Percentiles rank a stretch among this genome's conserved stretches.
Conservation (phyloP, 2,113 vertebrate species). For the Nematolebias whitei region DNA sequence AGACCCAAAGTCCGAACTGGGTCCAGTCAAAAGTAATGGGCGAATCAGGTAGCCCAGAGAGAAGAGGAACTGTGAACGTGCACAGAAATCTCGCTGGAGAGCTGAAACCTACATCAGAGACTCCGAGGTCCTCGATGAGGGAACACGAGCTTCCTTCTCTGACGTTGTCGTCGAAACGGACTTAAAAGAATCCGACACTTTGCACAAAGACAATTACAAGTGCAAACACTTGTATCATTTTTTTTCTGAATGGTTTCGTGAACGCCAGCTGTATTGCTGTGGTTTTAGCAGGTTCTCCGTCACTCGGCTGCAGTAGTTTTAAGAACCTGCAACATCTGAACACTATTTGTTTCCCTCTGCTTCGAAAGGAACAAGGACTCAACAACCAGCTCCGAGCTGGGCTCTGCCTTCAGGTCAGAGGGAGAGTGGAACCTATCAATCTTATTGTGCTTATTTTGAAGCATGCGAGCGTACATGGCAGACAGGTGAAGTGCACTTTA, state of each 20-base stretch:
- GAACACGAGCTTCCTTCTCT: conserved; percentile 42
- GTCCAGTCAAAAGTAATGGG: conserved; percentile 86
- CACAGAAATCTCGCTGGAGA: conserved; percentile 15
- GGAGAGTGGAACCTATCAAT: conserved; percentile 45
- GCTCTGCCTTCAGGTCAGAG: conserved; percentile 42
- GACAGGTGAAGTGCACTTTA: conserved; percentile 82
- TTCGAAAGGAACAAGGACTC: neutral
- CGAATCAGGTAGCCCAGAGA: conserved; percentile 92
- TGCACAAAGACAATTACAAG: conserved; percentile 62
- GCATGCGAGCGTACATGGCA: conserved; percentile 47
- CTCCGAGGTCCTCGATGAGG: conserved; percentile 19
- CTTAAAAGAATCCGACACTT: conserved; percentile 40
- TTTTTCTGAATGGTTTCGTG: conserved; percentile 24
- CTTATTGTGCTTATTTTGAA: conserved; percentile 72
- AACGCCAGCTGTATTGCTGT: conserved; percentile 9
- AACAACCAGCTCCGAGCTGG: neutral
- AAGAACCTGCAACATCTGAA: conserved; percentile 22
- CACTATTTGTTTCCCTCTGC: neutral
- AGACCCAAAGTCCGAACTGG: conserved; percentile 95
- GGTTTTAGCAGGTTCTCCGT: conserved; percentile 28
- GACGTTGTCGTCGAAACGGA: conserved; percentile 1
- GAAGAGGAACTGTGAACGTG: neutral
- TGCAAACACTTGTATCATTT: conserved; percentile 5
- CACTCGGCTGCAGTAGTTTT: neutral
- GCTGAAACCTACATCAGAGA: conserved; percentile 8